Conservation (phyloP, 2,113 vertebrate genomes). For the Takifugu flavidus region DNA sequence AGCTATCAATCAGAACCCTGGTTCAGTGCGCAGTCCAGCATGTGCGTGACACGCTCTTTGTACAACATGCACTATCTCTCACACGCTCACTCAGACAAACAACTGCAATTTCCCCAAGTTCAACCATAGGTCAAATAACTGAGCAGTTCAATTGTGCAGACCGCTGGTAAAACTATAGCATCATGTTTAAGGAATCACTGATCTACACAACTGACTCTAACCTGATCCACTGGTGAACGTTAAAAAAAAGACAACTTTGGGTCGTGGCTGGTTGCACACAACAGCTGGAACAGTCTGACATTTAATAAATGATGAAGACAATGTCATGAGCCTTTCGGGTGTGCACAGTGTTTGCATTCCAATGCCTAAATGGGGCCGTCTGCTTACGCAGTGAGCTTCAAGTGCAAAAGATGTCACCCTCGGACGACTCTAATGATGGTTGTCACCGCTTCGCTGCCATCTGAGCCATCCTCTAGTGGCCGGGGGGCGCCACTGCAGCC, state of each 20-base stretch:
- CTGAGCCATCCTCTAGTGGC: constrained; percentile 76
- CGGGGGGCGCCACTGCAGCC: constrained; percentile 64
- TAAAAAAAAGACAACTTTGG: neutral
- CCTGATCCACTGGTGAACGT: neutral
- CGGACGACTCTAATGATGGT: constrained; percentile 47
- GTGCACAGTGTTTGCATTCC: constrained; percentile 54
- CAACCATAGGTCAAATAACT: constrained; percentile 55
- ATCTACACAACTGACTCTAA: neutral
- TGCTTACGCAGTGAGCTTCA: constrained; percentile 35
- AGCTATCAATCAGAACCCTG: constrained; percentile 31
- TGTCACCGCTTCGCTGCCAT: constrained; percentile 50
- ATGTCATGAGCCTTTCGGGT: constrained; percentile 44
- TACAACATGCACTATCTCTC: constrained; percentile 36
- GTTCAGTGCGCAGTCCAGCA: constrained; percentile 16
- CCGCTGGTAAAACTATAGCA: neutral
- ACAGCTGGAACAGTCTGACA: constrained; percentile 51
- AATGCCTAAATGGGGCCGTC: constrained; percentile 49
- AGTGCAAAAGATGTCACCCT: constrained; percentile 42
- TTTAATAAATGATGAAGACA: constrained; percentile 51
- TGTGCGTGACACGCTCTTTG: constrained; percentile 36
- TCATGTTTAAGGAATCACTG: constrained; percentile 1
- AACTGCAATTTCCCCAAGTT: constrained; percentile 58
- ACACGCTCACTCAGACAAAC: constrained; percentile 8
- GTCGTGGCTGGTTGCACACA: constrained; percentile 18
- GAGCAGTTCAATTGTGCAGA: constrained; percentile 22